Evolutionary conservation across 2,113 vertebrate genomes (phyloP).

Genomic region (Dryoscopus gambensis): DNA sequence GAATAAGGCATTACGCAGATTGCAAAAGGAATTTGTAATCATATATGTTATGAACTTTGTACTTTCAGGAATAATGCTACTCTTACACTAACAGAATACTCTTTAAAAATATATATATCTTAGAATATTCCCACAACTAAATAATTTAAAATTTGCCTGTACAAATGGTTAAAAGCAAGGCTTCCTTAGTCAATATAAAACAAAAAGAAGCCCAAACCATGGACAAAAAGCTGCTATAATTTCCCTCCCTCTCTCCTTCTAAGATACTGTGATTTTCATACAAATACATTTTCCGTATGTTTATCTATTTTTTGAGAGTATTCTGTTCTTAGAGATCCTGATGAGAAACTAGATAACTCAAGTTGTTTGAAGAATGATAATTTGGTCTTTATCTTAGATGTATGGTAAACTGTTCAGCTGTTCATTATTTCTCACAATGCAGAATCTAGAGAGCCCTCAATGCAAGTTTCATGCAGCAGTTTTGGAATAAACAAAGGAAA

Average conservation of each 20-base stretch:
- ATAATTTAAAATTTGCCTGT: neutral
- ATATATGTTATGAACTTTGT: neutral
- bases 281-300: neutral
- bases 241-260: neutral
- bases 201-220: neutral
- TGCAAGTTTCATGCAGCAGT: neutral
- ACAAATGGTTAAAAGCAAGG: neutral
- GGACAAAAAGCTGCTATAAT: neutral
- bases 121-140: neutral
- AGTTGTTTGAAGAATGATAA: neutral
- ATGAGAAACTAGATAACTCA: neutral
- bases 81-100: neutral
- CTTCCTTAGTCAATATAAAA: neutral
- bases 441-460: neutral
- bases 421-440: neutral
- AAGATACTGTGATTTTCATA: neutral
- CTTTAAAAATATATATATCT: neutral
- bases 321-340: neutral
- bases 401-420: neutral
- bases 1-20: slow-evolving; percentile 30
- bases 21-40: slow-evolving; percentile 35
- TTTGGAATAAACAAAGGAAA: slow-evolving; percentile 8
- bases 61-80: neutral
- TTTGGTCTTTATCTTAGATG: neutral
- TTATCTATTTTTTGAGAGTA: neutral